Base-by-base conservation (phyloP, 2,888 invertebrate genomes). In the Cetonia aurata region DNA sequence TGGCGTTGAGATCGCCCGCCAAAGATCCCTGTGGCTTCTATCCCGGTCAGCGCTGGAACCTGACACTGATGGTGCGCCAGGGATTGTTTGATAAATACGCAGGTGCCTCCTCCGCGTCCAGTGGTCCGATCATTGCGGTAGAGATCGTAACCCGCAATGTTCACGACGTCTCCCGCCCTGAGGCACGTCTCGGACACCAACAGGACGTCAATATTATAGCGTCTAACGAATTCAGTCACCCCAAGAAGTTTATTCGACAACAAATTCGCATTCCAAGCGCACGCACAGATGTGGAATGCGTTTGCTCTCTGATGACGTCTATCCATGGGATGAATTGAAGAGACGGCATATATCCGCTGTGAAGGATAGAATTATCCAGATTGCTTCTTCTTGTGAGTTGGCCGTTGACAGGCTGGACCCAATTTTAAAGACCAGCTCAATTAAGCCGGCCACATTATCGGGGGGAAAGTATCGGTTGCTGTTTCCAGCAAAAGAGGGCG, bases 1-100 rank as follows among this genome's bases (percentile, higher is more conserved):
- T 71, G 1, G 56, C 56, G 37, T 71, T 71, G 0, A 69, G 25
- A 42, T 71, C 71, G 9, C 67, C 71, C 1, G 67, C 67, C 10
- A 68, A 15, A 4, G 4, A 50, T 1, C 6, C 50, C 17, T 1
- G 50, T 50, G 6, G 17, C 9, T 10, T 10, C 50, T 3, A 25
- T 25, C 25, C 4, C 9, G 33, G 6, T 1, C 1, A 12, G 50
- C 8, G 1, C 15, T 13, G 15, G 50, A 3, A 15, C 15, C 6
- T 13, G 1, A 6, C 1, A 13, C 6, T 50, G 50, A 13, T 50
- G 50, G 15, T 50, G 50, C 13, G 1, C 15, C 8, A 50, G n/a
- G 2, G 50, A 50, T 6, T 6, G n/a, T 13, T 6, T 12, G 50
- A 50, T 13, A 15, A 50, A 6, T 12, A 50, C 6, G 1, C 13